These are phyloP conservation scores for Anodontia alba DNA, from an alignment of 2,888 invertebrate genomes.

Conservation along the genomic window DNA sequence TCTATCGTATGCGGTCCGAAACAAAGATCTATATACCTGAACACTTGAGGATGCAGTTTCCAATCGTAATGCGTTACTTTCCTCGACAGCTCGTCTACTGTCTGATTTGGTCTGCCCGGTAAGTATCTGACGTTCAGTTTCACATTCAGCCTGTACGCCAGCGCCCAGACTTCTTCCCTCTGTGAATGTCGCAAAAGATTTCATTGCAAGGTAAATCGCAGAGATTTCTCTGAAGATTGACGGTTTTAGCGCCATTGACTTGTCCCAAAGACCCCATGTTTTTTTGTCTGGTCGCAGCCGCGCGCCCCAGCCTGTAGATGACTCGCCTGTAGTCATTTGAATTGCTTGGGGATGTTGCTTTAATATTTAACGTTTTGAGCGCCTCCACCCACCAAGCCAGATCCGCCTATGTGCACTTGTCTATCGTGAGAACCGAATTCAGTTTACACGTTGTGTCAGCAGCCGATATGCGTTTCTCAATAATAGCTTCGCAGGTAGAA, in stretches of 20 bases:
- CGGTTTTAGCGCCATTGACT: neutral
- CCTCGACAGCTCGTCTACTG: neutral
- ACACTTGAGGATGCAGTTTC: neutral
- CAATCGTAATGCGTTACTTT: neutral
- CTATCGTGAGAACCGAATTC: no score
- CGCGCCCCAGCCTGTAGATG: neutral
- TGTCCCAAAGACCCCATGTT: neutral
- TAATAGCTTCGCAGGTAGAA: neutral
- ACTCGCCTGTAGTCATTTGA: neutral
- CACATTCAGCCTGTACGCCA: no score
- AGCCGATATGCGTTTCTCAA: slow-evolving; percentile 3
- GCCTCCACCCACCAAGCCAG: neutral
- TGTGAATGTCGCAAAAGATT: neutral
- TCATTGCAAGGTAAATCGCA: neutral
- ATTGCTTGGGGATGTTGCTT: neutral
- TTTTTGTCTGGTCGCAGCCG: neutral
- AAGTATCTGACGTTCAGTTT: neutral
- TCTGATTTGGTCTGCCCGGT: neutral
- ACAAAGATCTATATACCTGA: neutral
- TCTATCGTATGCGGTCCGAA: neutral
- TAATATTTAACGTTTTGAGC: neutral
- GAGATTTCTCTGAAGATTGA: neutral
- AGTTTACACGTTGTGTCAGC: neutral
- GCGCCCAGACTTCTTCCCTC: neutral
- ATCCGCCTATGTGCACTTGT: neutral